phyloP scores from a whole-genome alignment of 2,888 invertebrate species.

The Trachelus stipa region DNA sequence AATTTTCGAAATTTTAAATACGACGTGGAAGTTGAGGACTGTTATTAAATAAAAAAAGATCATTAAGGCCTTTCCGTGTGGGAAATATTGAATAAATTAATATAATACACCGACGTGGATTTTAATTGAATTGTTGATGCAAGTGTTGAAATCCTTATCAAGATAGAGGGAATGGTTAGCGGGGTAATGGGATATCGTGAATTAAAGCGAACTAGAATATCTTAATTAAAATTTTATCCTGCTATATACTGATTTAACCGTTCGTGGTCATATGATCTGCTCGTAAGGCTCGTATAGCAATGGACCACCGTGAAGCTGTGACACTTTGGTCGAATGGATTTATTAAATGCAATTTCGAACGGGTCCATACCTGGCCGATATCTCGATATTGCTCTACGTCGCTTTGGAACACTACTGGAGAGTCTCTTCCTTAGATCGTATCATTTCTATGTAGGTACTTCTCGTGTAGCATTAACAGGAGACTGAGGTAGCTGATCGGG shows the following conservation, averaged over 20 bases:
- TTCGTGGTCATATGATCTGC: neutral
- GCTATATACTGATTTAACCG: neutral
- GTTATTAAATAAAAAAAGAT: neutral
- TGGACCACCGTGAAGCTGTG: conserved; percentile 52
- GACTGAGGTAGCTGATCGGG: neutral
- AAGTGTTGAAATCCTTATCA: neutral
- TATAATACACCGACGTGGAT: neutral
- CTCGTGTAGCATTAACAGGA: neutral
- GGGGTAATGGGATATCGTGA: neutral
- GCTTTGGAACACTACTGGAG: neutral
- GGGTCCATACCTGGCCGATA: neutral
- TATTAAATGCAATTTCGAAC: neutral
- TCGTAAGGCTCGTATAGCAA: conserved; percentile 22
- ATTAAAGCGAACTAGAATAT: neutral
- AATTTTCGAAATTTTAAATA: neutral
- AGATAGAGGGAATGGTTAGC: neutral
- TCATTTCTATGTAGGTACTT: neutral
- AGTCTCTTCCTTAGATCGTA: neutral
- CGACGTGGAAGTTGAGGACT: neutral
- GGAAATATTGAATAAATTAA: neutral
- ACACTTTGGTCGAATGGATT: neutral
- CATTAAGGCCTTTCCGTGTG: neutral
- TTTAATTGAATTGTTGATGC: neutral
- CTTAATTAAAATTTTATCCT: neutral
- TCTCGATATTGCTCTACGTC: neutral